phyloP scores from a whole-genome alignment of 2,888 invertebrate species.

The Laspeyria flexula region DNA sequence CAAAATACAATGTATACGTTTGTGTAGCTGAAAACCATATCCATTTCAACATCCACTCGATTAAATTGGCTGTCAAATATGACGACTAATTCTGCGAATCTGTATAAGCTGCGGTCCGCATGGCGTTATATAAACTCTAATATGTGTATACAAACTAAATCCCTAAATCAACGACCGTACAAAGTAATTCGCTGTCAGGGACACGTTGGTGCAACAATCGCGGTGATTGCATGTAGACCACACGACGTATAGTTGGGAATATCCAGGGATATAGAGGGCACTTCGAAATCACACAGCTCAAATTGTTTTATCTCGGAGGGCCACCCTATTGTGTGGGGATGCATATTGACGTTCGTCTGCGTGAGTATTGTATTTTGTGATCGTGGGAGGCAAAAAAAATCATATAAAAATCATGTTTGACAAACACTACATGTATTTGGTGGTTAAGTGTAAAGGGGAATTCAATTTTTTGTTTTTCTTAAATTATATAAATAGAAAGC shows the following conservation, averaged over 20 bases:
- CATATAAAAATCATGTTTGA: background rate
- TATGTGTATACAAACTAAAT: slow-evolving; percentile 2
- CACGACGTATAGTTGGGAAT: slow-evolving; percentile 3
- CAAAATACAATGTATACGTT: too few species aligned
- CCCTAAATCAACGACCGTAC: slow-evolving; percentile 14
- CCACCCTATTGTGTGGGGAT: slow-evolving; percentile 6
- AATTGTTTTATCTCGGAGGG: slow-evolving; percentile 31
- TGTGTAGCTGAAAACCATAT: too few species aligned
- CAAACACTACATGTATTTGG: too few species aligned
- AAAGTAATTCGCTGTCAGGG: slow-evolving; percentile 24
- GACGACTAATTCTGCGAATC: background rate
- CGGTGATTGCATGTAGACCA: slow-evolving; percentile 24
- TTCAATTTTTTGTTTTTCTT: too few species aligned
- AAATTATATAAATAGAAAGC: too few species aligned
- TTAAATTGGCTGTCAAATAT: background rate
- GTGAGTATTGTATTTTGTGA: background rate
- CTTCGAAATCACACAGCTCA: slow-evolving; percentile 26
- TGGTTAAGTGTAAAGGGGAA: too few species aligned
- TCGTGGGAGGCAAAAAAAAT: background rate
- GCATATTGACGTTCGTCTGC: slow-evolving; percentile 1
- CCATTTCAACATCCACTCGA: too few species aligned
- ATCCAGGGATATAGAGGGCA: slow-evolving; percentile 19
- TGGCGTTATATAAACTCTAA: background rate
- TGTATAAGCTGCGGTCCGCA: background rate
- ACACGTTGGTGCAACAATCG: slow-evolving; percentile 29